Percentiles rank a stretch among this genome's conserved stretches.
These are phyloP conservation scores for Dolichopus griseipennis DNA, from an alignment of 2,888 invertebrate species.

Conservation along the genomic window DNA sequence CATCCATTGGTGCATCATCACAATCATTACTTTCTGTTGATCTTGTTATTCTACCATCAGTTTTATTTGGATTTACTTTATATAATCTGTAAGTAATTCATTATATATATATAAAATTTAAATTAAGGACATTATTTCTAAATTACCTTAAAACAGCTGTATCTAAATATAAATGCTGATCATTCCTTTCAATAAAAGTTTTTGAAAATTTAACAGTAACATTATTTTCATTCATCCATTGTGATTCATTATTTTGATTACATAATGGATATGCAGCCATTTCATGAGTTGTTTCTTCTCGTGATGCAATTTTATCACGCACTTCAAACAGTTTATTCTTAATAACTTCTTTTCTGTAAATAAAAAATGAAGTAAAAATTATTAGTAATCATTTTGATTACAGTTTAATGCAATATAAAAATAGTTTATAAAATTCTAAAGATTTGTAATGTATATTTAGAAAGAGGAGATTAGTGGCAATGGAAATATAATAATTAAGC, in stretches of 20 bases:
- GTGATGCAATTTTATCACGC: slow-evolving; percentile 26
- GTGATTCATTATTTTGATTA: slow-evolving; percentile 33
- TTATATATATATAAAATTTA: too few relatives aligned
- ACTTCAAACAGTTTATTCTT: slow-evolving; percentile 30
- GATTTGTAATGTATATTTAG: too few relatives aligned
- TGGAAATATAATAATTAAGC: too few relatives aligned
- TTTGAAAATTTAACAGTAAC: slow-evolving; percentile 38
- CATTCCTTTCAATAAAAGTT: slow-evolving; percentile 33
- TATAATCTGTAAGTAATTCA: slow-evolving; percentile 25
- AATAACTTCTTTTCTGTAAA: slow-evolving; percentile 35
- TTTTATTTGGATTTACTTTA: slow-evolving; percentile 34
- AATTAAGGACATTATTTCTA: too few relatives aligned
- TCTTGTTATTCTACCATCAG: slow-evolving; percentile 10
- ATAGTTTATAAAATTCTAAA: too few relatives aligned
- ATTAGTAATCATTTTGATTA: too few relatives aligned
- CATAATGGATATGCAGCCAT: slow-evolving; percentile 41
- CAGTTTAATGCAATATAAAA: too few relatives aligned
- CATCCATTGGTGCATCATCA: slow-evolving; percentile 28
- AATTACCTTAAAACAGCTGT: slow-evolving; percentile 35
- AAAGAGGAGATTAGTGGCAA: too few relatives aligned
- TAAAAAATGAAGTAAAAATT: too few relatives aligned
- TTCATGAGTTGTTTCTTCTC: slow-evolving; percentile 33
- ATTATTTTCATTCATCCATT: slow-evolving; percentile 37
- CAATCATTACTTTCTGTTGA: slow-evolving; percentile 19
- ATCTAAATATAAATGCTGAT: slow-evolving; percentile 32